These are phyloP conservation scores for Helarctos malayanus DNA, from an alignment of 2,797 vertebrate genomes.

Conservation along the genomic window DNA sequence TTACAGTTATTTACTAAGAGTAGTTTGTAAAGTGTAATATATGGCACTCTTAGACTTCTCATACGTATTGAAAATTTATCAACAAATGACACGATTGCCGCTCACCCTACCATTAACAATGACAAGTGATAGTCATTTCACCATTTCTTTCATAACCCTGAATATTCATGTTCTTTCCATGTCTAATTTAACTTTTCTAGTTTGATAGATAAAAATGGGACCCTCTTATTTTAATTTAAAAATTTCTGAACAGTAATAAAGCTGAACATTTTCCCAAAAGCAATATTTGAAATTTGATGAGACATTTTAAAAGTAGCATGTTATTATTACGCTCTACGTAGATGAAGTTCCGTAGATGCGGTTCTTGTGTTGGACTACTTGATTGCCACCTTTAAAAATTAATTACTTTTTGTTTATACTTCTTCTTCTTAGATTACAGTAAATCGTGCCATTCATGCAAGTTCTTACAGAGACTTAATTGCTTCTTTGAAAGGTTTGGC, in stretches of 20 bases:
- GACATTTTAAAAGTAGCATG: slow-evolving; percentile 57
- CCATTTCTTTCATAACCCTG: background rate
- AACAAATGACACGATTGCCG: background rate
- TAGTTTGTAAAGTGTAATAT: background rate
- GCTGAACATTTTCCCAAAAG: slow-evolving; percentile 48
- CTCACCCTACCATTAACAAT: background rate
- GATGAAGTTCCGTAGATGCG: slow-evolving; percentile 1
- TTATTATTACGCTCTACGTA: background rate
- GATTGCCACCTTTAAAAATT: slow-evolving; percentile 79
- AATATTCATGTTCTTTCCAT: slow-evolving; percentile 53
- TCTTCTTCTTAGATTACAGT: slow-evolving; percentile 75
- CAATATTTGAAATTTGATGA: slow-evolving; percentile 51
- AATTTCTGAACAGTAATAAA: slow-evolving; percentile 35
- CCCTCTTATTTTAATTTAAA: slow-evolving; percentile 1
- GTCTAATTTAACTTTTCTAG: slow-evolving; percentile 47
- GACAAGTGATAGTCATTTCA: background rate
- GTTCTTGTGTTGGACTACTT: slow-evolving; percentile 1
- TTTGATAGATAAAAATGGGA: slow-evolving; percentile 27
- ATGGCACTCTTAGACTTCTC: background rate
- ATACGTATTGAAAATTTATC: slow-evolving; percentile 17
- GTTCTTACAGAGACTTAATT: slow-evolving; percentile 78
- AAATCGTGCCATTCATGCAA: slow-evolving; percentile 75
- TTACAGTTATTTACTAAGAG: background rate
- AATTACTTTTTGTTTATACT: slow-evolving; percentile 83
- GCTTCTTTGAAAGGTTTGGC: slow-evolving; percentile 77